These are phyloP conservation scores for Trichopria drosophilae DNA, from an alignment of 2,888 invertebrate genomes.

Conservation along the genomic window DNA sequence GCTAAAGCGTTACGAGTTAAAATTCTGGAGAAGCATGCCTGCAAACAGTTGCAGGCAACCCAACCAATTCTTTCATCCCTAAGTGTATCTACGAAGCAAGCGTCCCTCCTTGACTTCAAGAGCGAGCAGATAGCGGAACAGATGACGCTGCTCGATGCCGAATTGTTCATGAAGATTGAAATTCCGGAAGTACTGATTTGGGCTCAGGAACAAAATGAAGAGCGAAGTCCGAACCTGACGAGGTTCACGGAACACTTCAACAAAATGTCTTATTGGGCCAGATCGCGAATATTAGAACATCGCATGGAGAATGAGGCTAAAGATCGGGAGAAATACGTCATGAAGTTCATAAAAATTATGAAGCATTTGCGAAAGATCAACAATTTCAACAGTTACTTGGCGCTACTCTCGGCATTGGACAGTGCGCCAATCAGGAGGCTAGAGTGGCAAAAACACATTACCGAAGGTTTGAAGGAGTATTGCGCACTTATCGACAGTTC, in stretches of 20 bases:
- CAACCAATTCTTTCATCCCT: slow-evolving; percentile 60
- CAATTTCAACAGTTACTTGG: slow-evolving; percentile 98
- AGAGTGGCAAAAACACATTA: slow-evolving; percentile 91
- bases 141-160: slow-evolving; percentile 95
- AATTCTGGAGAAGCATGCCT: slow-evolving; percentile 82
- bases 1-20: slow-evolving; percentile 89
- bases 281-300: slow-evolving; percentile 89
- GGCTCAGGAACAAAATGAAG: slow-evolving; percentile 97
- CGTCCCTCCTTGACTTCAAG: slow-evolving; percentile 87
- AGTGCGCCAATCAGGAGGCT: slow-evolving; percentile 91
- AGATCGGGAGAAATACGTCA: slow-evolving; percentile 91
- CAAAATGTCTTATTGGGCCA: slow-evolving; percentile 98
- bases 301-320: slow-evolving; percentile 75
- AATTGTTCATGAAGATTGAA: slow-evolving; percentile 93
- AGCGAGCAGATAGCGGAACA: slow-evolving; percentile 95
- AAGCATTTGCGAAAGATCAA: slow-evolving; percentile 95
- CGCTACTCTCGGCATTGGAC: slow-evolving; percentile 92
- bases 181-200: slow-evolving; percentile 96
- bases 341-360: slow-evolving; percentile 98
- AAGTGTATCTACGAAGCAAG: slow-evolving; percentile 63
- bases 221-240: slow-evolving; percentile 93
- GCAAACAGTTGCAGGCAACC: slow-evolving; percentile 61
- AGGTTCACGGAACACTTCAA: slow-evolving; percentile 98
- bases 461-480: slow-evolving; percentile 91
- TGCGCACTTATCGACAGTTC: slow-evolving; percentile 96